A percentile compares a stretch with the other conserved stretches of the same genome.
Evolutionary conservation across 1,140 invertebrate species (phyloP).

Genomic region (Ctenoplectra terminalis): DNA sequence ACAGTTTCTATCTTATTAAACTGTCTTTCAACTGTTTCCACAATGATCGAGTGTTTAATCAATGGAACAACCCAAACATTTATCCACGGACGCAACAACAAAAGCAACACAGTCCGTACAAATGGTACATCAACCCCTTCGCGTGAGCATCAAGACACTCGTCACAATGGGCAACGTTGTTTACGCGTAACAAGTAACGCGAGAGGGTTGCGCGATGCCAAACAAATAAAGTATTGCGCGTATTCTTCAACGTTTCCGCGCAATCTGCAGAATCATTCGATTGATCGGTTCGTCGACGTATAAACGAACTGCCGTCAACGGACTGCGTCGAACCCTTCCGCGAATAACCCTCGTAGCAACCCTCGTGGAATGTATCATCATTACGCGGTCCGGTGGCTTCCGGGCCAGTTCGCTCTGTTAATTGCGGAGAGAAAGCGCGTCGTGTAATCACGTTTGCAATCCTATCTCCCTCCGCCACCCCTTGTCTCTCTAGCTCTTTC

Average conservation of each 20-base stretch:
- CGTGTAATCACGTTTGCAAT: conserved; percentile 63
- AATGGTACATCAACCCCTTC: not conserved
- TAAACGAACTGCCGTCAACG: conserved; percentile 60
- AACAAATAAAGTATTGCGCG: conserved; percentile 41
- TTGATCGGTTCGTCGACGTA: conserved; percentile 49
- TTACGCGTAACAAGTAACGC: not conserved
- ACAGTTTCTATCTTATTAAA: no score
- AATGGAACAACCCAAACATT: not conserved
- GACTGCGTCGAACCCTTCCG: conserved; percentile 47
- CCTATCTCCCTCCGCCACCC: conserved; percentile 15
- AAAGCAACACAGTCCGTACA: not conserved
- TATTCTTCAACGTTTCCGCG: conserved; percentile 43
- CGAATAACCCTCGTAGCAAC: conserved; percentile 38
- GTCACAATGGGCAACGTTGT: not conserved
- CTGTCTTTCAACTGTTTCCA: no score
- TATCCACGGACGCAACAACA: not conserved
- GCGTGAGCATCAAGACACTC: not conserved
- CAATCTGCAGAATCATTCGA: conserved; percentile 60
- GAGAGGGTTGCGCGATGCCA: not conserved
- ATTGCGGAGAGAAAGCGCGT: conserved; percentile 68
- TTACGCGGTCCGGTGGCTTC: conserved; percentile 65
- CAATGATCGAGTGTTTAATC: not conserved
- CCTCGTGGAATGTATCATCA: conserved; percentile 71
- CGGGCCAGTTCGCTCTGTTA: conserved; percentile 65
- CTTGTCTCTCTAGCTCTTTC: not conserved